These are phyloP conservation scores for Zootoca vivipara DNA, from an alignment of 2,113 vertebrate species.

Conservation along the genomic window DNA sequence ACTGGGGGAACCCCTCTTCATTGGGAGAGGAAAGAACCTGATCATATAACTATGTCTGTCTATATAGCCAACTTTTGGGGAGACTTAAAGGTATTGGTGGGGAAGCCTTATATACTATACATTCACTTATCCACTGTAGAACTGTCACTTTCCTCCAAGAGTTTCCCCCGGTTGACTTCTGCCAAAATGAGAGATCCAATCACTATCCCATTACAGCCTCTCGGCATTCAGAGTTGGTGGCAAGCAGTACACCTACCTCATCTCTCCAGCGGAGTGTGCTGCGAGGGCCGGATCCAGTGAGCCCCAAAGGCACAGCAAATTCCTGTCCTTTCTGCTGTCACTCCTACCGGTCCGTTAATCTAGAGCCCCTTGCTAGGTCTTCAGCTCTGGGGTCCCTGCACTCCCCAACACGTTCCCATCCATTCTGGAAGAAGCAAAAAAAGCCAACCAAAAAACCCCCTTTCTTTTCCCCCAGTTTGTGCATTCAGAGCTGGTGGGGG, in stretches of 20 bases:
- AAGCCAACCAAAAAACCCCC: not conserved
- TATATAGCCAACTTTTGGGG: too few species aligned
- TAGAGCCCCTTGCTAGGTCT: not conserved
- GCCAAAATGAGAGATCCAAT: not conserved
- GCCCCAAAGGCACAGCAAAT: not conserved
- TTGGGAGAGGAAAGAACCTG: too few species aligned
- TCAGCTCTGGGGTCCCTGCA: not conserved
- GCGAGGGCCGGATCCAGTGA: not conserved
- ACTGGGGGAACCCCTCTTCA: not conserved
- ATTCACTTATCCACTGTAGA: rapidly evolving
- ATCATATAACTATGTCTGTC: too few species aligned
- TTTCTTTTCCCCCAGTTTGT: not conserved
- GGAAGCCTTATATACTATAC: too few species aligned
- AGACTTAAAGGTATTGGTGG: too few species aligned
- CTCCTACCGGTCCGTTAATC: not conserved
- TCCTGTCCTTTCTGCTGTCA: not conserved
- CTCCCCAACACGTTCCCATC: not conserved
- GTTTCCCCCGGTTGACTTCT: not conserved
- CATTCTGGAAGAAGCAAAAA: not conserved
- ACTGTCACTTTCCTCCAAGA: not conserved
- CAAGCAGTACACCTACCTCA: constrained; percentile 47
- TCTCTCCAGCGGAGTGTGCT: not conserved
- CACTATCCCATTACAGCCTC: too few species aligned
- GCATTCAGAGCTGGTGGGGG: not conserved
- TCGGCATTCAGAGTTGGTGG: too few species aligned